Evolutionary conservation across 2,888 invertebrate genomes (phyloP).

Genomic region (Synergus laeviventris): DNA sequence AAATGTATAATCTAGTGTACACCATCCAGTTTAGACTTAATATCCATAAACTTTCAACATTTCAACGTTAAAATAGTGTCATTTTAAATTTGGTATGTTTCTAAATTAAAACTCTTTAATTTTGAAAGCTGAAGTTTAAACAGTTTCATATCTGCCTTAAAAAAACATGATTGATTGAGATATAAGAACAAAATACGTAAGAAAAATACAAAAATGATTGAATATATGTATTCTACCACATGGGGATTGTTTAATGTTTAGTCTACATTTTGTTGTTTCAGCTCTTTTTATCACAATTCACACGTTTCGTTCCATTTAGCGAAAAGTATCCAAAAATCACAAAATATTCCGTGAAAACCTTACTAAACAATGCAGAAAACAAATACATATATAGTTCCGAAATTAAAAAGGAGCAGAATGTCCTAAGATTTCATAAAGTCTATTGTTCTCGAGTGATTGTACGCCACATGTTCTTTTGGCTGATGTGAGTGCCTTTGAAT

Average conservation of each 20-base stretch:
- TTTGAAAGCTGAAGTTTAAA: neutral
- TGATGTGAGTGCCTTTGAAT: slow-evolving; percentile 34
- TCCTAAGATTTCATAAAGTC: neutral
- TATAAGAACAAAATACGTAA: neutral
- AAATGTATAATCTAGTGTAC: no score
- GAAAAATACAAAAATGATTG: neutral
- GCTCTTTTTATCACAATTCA: neutral
- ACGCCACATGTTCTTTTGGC: slow-evolving; percentile 14
- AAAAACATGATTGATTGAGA: neutral
- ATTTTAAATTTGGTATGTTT: neutral
- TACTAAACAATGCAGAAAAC: neutral
- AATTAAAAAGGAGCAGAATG: neutral
- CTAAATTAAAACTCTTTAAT: neutral
- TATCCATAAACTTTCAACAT: no score
- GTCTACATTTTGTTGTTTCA: slow-evolving; percentile 1
- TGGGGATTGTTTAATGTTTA: neutral
- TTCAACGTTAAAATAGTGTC: no score
- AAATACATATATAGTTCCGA: neutral
- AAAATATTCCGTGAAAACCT: neutral
- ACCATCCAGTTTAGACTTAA: no score
- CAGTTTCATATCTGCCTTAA: neutral
- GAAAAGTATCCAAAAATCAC: neutral
- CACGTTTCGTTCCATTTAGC: neutral
- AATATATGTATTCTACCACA: neutral
- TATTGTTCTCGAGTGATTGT: slow-evolving; percentile 24